Conservation (phyloP, 2,113 vertebrate genomes). For the Chaetodon auriga region DNA sequence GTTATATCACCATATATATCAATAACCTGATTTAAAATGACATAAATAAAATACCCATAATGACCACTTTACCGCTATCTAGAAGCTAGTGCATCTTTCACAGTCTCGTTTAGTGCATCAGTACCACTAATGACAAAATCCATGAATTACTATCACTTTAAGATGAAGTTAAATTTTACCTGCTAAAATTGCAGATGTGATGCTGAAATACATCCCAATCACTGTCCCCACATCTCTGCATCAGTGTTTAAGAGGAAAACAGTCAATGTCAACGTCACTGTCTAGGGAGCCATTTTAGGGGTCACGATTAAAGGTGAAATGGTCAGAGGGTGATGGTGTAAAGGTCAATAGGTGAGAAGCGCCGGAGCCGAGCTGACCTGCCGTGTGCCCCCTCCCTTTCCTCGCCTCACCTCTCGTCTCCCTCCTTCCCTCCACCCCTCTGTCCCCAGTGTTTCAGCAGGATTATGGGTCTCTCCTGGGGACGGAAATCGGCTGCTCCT, state of each 20-base stretch:
- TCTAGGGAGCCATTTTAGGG: conserved; percentile 43
- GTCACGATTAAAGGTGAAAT: conserved; percentile 55
- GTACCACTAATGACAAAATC: not conserved
- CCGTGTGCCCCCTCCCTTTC: conserved; percentile 4
- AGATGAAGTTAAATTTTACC: not conserved
- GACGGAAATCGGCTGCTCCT: conserved; percentile 87
- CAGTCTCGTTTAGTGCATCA: not conserved
- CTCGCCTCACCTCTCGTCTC: conserved; percentile 46
- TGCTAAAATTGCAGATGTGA: not conserved
- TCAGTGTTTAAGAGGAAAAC: conserved; percentile 20
- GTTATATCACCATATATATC: not conserved
- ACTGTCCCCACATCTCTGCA: conserved; percentile 1
- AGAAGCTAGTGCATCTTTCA: not conserved
- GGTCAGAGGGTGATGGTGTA: conserved; percentile 19
- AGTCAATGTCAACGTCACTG: conserved; percentile 53
- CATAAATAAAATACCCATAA: not conserved
- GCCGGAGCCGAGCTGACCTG: conserved; percentile 49
- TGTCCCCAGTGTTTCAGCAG: conserved; percentile 86
- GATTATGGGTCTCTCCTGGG: conserved; percentile 88
- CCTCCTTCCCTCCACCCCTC: conserved; percentile 29
- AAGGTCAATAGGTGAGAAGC: conserved; percentile 56
- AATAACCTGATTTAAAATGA: not conserved
- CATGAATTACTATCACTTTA: not conserved
- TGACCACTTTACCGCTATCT: not conserved
- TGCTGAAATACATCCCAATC: not conserved